phyloP scores from a whole-genome alignment of 1,140 invertebrate species.

The Lepidurus arcticus region DNA sequence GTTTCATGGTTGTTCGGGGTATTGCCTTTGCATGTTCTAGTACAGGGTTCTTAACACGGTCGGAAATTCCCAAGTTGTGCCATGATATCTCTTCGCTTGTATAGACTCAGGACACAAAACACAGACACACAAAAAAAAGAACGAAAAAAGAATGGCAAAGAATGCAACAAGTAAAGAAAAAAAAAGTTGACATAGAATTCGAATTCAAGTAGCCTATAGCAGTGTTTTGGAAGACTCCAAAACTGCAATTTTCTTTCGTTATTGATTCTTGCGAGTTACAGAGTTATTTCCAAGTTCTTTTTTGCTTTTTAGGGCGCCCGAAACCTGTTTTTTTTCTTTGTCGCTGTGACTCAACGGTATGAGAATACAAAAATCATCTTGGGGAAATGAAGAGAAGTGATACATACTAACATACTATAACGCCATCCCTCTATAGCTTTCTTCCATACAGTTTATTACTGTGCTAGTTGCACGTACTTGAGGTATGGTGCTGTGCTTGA shows the following conservation, averaged over 20 bases:
- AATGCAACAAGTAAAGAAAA: background rate
- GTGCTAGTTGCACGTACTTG: too few relatives aligned
- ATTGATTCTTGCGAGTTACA: background rate
- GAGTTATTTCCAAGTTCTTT: background rate
- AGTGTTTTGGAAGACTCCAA: background rate
- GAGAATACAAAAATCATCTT: too few relatives aligned
- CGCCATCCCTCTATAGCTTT: too few relatives aligned
- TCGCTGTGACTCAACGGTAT: too few relatives aligned
- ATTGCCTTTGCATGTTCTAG: background rate
- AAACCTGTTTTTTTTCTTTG: too few relatives aligned
- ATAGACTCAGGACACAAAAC: background rate
- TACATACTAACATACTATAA: too few relatives aligned
- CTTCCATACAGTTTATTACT: too few relatives aligned
- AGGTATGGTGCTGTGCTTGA: too few relatives aligned
- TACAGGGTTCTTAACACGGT: background rate
- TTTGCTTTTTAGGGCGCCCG: background rate
- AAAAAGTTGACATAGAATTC: background rate
- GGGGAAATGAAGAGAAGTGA: too few relatives aligned
- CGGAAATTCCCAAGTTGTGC: background rate
- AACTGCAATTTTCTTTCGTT: background rate
- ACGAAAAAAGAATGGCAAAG: background rate
- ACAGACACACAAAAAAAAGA: background rate
- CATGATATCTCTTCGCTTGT: background rate
- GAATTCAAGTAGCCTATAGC: background rate
- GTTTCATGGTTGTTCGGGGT: background rate